phyloP scores from a whole-genome alignment of 2,113 vertebrate species.

The Urocitellus parryii region DNA sequence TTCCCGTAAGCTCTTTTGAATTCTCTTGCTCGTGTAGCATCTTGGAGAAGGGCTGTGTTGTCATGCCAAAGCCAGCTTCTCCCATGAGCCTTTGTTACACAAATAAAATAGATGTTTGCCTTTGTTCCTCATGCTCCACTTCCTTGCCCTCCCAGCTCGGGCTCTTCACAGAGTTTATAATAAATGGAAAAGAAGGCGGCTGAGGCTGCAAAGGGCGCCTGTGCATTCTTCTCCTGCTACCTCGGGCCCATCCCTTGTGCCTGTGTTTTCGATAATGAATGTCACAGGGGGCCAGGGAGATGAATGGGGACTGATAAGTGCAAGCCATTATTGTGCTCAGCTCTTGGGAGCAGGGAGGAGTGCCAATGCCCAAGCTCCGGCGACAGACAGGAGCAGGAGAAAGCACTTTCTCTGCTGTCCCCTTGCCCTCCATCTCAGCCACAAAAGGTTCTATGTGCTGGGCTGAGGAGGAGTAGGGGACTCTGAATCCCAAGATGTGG shows the following conservation, averaged over 20 bases:
- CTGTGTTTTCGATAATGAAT: constrained; percentile 66
- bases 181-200: constrained; percentile 75
- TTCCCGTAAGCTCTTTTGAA: constrained; percentile 73
- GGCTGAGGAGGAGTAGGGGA: not conserved
- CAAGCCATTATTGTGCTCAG: not conserved
- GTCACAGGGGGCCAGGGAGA: not conserved
- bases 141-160: constrained; percentile 45
- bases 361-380: not conserved
- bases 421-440: not conserved
- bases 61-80: constrained; percentile 82
- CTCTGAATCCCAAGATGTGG: not conserved
- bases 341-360: not conserved
- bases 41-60: constrained; percentile 57
- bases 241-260: constrained; percentile 52
- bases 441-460: not conserved
- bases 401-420: not conserved
- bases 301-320: constrained; percentile 49
- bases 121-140: constrained; percentile 79
- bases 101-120: constrained; percentile 85
- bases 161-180: constrained; percentile 82
- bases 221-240: constrained; percentile 47
- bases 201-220: not conserved
- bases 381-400: not conserved
- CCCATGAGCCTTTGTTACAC: constrained; percentile 82
- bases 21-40: constrained; percentile 57